These are phyloP conservation scores for Hydractinia echinata DNA, from an alignment of 30 jellyfish, hydroid and myxozoan genomes.

Conservation along the genomic window DNA sequence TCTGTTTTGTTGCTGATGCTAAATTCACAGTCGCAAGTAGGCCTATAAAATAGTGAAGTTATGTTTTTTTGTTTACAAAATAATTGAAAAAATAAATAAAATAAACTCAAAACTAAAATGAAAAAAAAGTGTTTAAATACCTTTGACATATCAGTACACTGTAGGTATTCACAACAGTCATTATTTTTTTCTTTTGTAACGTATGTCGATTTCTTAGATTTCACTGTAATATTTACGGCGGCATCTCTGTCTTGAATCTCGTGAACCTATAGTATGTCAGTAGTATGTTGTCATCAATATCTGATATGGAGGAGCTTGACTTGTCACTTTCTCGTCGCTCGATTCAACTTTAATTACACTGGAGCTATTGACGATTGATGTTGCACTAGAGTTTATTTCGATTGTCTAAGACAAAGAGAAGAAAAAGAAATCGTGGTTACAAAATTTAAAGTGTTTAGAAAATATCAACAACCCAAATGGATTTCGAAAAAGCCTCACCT, in stretches of 20 bases:
- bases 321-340: not conserved
- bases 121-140: not conserved
- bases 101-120: not conserved
- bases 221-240: not conserved
- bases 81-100: not conserved
- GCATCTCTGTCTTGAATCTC: not conserved
- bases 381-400: too few species aligned
- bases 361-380: too few species aligned
- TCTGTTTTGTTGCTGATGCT: not conserved
- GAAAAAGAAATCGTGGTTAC: too few species aligned
- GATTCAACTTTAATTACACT: too few species aligned
- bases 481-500: too few species aligned
- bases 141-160: too few species aligned
- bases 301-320: slow-evolving; percentile 4
- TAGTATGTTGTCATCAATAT: not conserved
- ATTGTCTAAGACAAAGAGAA: too few species aligned
- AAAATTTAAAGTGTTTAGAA: too few species aligned
- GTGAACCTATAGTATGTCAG: not conserved
- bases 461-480: too few species aligned
- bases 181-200: not conserved
- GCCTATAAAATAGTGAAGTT: too few species aligned
- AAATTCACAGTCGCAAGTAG: too few species aligned
- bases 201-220: not conserved
- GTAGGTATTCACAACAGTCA: not conserved
- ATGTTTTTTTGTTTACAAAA: not conserved